These are phyloP conservation scores for Lerista edwardsae DNA, from an alignment of 2,797 vertebrate species.

Conservation along the genomic window DNA sequence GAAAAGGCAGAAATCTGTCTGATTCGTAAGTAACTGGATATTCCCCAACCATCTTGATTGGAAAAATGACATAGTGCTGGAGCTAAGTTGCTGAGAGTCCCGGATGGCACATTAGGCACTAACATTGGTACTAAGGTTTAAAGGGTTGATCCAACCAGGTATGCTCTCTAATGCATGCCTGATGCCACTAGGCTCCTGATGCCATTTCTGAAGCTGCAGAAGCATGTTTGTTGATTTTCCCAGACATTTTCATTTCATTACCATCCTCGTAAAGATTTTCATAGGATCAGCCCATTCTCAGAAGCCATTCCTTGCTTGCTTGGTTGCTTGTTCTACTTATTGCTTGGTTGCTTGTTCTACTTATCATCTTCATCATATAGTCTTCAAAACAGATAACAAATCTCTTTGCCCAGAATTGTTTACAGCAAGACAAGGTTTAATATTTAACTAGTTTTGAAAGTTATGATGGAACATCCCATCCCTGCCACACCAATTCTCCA, in stretches of 20 bases:
- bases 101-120: too few species aligned
- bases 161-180: too few species aligned
- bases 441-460: not conserved
- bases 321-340: not conserved
- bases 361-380: not conserved
- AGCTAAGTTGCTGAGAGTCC: too few species aligned
- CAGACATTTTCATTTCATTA: not conserved
- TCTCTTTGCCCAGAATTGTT: conserved; percentile 23
- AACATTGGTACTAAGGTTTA: too few species aligned
- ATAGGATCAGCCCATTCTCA: not conserved
- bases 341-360: not conserved
- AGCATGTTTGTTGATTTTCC: not conserved
- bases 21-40: not conserved
- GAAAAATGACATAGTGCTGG: not conserved
- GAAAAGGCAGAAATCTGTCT: not conserved
- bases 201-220: too few species aligned
- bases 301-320: not conserved
- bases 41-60: not conserved
- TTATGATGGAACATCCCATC: not conserved
- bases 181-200: too few species aligned
- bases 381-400: not conserved
- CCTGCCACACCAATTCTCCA: not conserved
- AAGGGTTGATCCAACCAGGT: too few species aligned
- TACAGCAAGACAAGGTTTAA: not conserved
- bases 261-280: not conserved